These are phyloP conservation scores for Euura saliciscinereae DNA, from an alignment of 1,140 invertebrate genomes.

Conservation along the genomic window DNA sequence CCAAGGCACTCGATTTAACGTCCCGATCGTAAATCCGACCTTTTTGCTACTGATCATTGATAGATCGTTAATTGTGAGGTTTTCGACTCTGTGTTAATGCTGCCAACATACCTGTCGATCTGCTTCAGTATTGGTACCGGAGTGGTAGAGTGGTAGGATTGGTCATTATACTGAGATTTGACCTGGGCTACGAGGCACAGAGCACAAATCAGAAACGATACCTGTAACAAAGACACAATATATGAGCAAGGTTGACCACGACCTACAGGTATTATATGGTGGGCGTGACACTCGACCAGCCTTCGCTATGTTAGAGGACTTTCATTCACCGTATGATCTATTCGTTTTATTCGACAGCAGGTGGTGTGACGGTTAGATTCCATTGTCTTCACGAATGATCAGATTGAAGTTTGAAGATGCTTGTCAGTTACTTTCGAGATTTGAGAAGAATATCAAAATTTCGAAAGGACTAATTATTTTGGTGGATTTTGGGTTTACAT, in stretches of 20 bases:
- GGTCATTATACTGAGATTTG: conserved; percentile 43
- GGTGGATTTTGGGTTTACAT: too few relatives aligned
- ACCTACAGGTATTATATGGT: background rate
- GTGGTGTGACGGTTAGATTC: background rate
- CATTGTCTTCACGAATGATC: too few relatives aligned
- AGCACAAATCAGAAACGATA: conserved; percentile 39
- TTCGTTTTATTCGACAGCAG: background rate
- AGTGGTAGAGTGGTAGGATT: conserved; percentile 59
- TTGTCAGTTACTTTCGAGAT: too few relatives aligned
- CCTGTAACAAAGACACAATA: conserved; percentile 29
- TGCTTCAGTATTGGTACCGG: conserved; percentile 84
- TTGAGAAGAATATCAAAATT: too few relatives aligned
- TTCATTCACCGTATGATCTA: background rate
- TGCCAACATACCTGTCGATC: conserved; percentile 68
- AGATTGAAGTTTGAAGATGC: too few relatives aligned
- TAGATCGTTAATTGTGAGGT: too few relatives aligned
- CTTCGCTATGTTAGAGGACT: background rate
- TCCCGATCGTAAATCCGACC: too few relatives aligned
- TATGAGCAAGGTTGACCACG: background rate
- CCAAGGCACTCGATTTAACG: too few relatives aligned
- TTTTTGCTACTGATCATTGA: too few relatives aligned
- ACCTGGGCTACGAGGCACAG: conserved; percentile 36
- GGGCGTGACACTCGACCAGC: background rate
- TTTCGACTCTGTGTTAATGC: too few relatives aligned
- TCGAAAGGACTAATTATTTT: too few relatives aligned